Conservation (phyloP, 2,113 vertebrate genomes). For the Candoia aspera region DNA sequence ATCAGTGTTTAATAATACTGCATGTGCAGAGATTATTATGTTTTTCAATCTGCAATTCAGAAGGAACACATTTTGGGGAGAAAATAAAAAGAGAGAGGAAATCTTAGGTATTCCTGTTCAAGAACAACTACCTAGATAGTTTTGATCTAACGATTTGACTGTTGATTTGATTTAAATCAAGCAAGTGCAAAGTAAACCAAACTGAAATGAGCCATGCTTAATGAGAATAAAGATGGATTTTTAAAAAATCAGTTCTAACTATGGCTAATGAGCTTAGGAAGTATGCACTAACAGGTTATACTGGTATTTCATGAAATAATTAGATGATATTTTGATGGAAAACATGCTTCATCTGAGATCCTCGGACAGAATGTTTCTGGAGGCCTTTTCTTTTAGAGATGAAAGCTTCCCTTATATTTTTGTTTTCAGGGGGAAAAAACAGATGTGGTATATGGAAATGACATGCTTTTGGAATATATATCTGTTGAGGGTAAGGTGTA, state of each 20-base stretch:
- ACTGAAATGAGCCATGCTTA: not conserved
- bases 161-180: not conserved
- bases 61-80: not conserved
- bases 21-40: not conserved
- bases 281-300: not conserved
- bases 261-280: not conserved
- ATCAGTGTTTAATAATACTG: not conserved
- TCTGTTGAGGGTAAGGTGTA: slow-evolving; percentile 25
- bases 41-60: not conserved
- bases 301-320: not conserved
- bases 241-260: not conserved
- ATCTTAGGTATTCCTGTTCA: not conserved
- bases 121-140: not conserved
- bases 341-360: slow-evolving; percentile 1
- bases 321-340: not conserved
- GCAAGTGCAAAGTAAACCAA: not conserved
- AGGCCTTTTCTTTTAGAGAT: not conserved
- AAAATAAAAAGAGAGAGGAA: not conserved
- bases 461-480: not conserved
- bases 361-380: slow-evolving; percentile 9
- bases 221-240: not conserved
- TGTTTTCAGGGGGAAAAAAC: not conserved
- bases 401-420: not conserved
- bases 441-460: not conserved
- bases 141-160: not conserved